Base-by-base conservation (phyloP, 2,888 invertebrate species). In the Trachelus troglodyta region DNA sequence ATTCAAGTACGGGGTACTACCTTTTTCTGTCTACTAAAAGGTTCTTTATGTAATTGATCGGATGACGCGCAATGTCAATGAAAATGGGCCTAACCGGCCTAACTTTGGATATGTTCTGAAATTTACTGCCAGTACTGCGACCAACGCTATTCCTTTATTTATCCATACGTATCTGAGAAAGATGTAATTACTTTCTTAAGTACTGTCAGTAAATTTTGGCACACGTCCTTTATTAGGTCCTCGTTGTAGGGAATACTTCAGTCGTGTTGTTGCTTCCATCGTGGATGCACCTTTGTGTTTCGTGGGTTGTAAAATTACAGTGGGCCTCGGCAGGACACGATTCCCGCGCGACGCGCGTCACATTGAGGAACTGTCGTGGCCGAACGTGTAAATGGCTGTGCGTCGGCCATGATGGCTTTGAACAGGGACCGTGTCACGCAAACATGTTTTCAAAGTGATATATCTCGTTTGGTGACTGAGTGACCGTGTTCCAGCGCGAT, bases 371-470 rank as follows among this genome's bases (percentile, higher is more conserved):
- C 85, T 86, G 83, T 76, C 82, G 83, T 81, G 83, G 85, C 85
- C 84, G 88, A 89, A 87, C 84, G 88, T 87, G 89, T 88, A 91
- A 91, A 91, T 91, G 91, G 90, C 91, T 91, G 90, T 88, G 87
- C 87, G 90, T 90, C 91, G 90, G 91, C 91, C 91, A 91, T 91
- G 89, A 91, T 91, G 91, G 91, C 91, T 90, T 90, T 89, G 86
- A 90, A 86, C 89, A 89, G 91, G 89, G 90, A 88, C 87, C 87
- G 90, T 91, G 89, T 89, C 89, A 90, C 88, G 89, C 90, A 89
- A 90, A 90, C 89, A 91, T 90, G 91, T 90, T 90, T 90, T 89
- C 88, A 81, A 89, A 91, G 90, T 91, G 89, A 90, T 87, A 88
- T 88, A 88, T 87, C 86, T 87, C 86, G 89, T 87, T 87, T 86